Evolutionary conservation across 2,113 vertebrate genomes (phyloP).

Genomic region (Burhinus bistriatus): DNA sequence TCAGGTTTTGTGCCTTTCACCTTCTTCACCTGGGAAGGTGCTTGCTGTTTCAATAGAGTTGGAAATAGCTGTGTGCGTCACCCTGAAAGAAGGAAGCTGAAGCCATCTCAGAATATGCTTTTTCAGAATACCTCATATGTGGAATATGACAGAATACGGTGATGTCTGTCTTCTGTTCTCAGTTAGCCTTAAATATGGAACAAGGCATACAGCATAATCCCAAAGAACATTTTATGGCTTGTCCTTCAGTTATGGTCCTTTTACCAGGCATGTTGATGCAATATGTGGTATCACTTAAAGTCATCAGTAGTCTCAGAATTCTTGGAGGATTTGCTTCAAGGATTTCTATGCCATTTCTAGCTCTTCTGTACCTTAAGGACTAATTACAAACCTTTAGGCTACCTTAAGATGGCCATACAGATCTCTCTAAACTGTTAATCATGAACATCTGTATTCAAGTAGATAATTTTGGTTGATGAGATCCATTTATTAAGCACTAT

Average conservation of each 20-base stretch:
- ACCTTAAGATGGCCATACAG: background rate
- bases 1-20: background rate
- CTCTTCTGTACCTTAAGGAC: background rate
- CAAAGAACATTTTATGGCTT: fast-evolving
- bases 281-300: background rate
- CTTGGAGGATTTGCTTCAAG: background rate
- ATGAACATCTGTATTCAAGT: background rate
- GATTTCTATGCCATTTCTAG: background rate
- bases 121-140: background rate
- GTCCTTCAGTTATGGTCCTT: background rate
- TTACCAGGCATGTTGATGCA: fast-evolving
- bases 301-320: background rate
- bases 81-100: background rate
- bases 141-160: background rate
- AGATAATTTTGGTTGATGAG: conserved; percentile 18
- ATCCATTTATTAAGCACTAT: conserved; percentile 43
- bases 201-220: background rate
- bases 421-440: background rate
- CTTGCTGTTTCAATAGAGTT: background rate
- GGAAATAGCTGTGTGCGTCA: background rate
- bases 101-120: background rate
- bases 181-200: background rate
- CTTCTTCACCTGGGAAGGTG: fast-evolving
- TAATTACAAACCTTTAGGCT: background rate
- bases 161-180: background rate